Conservation (phyloP, 1,140 invertebrate genomes). For the Scaptodrosophila lebanonensis region DNA sequence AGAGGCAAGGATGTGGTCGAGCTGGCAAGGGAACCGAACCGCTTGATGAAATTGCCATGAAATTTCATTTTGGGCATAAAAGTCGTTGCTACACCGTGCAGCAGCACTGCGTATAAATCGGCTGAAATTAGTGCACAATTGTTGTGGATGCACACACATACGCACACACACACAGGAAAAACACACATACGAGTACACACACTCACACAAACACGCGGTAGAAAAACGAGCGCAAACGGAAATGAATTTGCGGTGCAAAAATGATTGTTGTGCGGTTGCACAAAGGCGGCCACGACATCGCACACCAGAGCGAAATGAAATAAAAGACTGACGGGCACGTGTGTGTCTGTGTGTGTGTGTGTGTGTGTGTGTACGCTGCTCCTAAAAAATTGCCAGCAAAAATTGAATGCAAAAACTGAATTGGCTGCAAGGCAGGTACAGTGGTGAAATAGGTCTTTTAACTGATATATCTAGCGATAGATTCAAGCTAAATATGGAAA, state of each 20-base stretch:
- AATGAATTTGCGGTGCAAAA: slow-evolving; percentile 69
- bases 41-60: slow-evolving; percentile 36
- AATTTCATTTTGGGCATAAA: slow-evolving; percentile 43
- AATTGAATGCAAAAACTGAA: slow-evolving; percentile 8
- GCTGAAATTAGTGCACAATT: slow-evolving; percentile 44
- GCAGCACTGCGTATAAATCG: slow-evolving; percentile 25
- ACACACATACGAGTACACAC: background rate
- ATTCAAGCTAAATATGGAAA: too few relatives aligned
- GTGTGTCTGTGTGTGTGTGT: background rate
- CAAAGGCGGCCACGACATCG: too few relatives aligned
- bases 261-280: slow-evolving; percentile 67
- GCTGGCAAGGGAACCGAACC: background rate
- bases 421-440: too few relatives aligned
- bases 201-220: background rate
- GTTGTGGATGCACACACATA: slow-evolving; percentile 25
- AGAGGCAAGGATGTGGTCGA: background rate
- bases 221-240: slow-evolving; percentile 49
- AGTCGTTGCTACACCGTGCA: slow-evolving; percentile 17
- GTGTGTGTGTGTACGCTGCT: slow-evolving; percentile 1
- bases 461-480: too few relatives aligned
- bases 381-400: slow-evolving; percentile 24
- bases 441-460: too few relatives aligned
- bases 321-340: background rate
- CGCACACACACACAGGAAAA: slow-evolving; percentile 14
- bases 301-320: background rate